Evolutionary conservation across 2,113 vertebrate genomes (phyloP).

Genomic region (Pionites leucogaster): DNA sequence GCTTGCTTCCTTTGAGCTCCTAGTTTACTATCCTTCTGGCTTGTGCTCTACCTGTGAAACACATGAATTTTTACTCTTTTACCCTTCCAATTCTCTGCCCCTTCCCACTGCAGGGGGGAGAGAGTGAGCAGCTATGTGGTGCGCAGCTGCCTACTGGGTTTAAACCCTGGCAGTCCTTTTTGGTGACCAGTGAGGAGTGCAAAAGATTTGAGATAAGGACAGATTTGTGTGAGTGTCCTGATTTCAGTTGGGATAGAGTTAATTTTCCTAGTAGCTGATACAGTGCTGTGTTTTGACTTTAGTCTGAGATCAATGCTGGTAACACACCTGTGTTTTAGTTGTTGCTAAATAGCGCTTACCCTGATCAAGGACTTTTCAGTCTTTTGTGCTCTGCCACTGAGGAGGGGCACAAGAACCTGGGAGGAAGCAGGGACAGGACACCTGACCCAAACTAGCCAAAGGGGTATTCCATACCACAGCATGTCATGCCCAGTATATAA

Average conservation of each 20-base stretch:
- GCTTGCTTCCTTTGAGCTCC: background rate
- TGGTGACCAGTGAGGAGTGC: accelerated
- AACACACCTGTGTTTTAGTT: background rate
- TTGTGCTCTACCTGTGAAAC: background rate
- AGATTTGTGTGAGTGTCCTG: background rate
- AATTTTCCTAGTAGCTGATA: background rate
- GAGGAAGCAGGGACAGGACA: background rate
- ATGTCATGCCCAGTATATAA: background rate
- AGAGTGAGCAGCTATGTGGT: accelerated
- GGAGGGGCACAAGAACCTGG: background rate
- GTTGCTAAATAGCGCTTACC: background rate
- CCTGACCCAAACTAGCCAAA: background rate
- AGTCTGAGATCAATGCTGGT: background rate
- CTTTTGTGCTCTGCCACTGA: background rate
- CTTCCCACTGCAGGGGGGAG: background rate
- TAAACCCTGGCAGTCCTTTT: background rate
- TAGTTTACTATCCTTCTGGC: background rate
- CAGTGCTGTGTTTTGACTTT: background rate
- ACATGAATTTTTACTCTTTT: background rate
- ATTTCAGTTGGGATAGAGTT: background rate
- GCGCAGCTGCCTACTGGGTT: background rate
- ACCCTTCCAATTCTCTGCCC: background rate
- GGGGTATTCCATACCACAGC: background rate
- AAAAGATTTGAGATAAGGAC: background rate
- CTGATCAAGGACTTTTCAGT: background rate